Evolutionary conservation across 1,140 invertebrate genomes (phyloP).

Genomic region (Tetramorium simillimum): DNA sequence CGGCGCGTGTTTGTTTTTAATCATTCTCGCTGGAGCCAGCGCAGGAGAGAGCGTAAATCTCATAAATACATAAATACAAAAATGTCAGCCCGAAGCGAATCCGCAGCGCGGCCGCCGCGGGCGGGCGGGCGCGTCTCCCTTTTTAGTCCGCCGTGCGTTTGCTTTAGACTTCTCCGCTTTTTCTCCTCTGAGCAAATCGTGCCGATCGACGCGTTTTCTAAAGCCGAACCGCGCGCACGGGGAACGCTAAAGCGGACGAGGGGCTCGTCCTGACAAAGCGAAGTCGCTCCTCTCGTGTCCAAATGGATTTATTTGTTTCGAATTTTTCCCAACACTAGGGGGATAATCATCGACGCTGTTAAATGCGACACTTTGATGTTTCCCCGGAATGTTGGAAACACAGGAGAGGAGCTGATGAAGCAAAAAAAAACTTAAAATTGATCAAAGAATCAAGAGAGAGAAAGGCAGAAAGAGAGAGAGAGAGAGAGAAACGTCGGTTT

Average conservation of each 20-base stretch:
- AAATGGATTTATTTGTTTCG: not conserved
- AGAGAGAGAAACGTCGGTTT: not conserved
- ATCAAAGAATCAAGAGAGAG: not conserved
- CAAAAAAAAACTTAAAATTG: not conserved
- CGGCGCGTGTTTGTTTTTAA: constrained; percentile 82
- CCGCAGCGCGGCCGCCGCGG: constrained; percentile 43
- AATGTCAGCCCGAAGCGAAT: constrained; percentile 74
- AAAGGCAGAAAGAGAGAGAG: not conserved
- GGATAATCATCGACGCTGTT: not conserved
- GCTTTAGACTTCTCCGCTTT: constrained; percentile 46
- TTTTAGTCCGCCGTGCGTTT: constrained; percentile 37
- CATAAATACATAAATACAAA: constrained; percentile 84
- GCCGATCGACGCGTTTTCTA: constrained; percentile 19
- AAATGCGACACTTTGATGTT: not conserved
- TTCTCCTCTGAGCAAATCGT: constrained; percentile 28
- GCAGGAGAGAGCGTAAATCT: constrained; percentile 78
- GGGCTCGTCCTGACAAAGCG: not conserved
- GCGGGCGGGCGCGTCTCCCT: constrained; percentile 39
- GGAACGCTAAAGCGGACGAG: not conserved
- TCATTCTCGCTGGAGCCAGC: constrained; percentile 79
- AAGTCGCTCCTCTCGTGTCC: not conserved
- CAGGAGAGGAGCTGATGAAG: not conserved
- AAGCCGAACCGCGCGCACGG: constrained; percentile 15
- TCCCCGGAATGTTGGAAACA: not conserved
- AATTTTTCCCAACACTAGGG: not conserved